These are phyloP conservation scores for Eospalax fontanierii DNA, from an alignment of 2,797 vertebrate species.

Conservation along the genomic window DNA sequence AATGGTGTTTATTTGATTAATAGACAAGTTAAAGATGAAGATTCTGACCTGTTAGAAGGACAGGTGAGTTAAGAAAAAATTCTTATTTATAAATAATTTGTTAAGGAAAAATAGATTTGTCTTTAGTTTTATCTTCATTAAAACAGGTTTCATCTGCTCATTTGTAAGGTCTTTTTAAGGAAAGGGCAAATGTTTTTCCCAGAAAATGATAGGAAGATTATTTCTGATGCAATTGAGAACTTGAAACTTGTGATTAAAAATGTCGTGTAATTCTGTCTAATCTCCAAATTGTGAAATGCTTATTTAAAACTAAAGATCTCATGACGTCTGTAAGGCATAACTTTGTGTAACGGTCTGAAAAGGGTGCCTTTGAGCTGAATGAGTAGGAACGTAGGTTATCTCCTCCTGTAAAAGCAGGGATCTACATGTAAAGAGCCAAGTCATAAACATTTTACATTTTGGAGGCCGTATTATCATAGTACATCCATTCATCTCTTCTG, in stretches of 20 bases:
- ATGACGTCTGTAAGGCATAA: neutral
- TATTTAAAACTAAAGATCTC: neutral
- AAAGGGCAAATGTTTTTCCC: conserved; percentile 44
- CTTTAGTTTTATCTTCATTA: conserved; percentile 14
- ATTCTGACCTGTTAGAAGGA: conserved; percentile 92
- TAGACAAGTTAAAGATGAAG: conserved; percentile 91
- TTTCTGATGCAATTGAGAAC: conserved; percentile 17
- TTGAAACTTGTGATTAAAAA: neutral
- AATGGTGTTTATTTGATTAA: conserved; percentile 93
- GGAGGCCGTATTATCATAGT: neutral
- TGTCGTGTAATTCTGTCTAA: neutral
- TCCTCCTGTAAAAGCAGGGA: neutral
- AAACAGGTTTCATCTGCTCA: conserved; percentile 15
- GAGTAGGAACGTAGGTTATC: conserved; percentile 1
- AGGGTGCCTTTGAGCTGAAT: neutral
- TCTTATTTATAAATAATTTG: conserved; percentile 48
- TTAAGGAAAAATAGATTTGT: conserved; percentile 44
- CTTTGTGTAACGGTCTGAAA: neutral
- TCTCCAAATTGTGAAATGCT: conserved; percentile 30
- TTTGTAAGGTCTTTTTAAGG: conserved; percentile 59
- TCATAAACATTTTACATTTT: neutral
- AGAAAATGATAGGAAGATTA: conserved; percentile 15
- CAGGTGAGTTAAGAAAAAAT: conserved; percentile 87
- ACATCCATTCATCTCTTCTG: neutral
- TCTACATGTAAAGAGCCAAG: neutral